Percentiles rank a stretch among this genome's conserved stretches.
Conservation (phyloP, 2,113 vertebrate genomes). For the Poicephalus meyeri region DNA sequence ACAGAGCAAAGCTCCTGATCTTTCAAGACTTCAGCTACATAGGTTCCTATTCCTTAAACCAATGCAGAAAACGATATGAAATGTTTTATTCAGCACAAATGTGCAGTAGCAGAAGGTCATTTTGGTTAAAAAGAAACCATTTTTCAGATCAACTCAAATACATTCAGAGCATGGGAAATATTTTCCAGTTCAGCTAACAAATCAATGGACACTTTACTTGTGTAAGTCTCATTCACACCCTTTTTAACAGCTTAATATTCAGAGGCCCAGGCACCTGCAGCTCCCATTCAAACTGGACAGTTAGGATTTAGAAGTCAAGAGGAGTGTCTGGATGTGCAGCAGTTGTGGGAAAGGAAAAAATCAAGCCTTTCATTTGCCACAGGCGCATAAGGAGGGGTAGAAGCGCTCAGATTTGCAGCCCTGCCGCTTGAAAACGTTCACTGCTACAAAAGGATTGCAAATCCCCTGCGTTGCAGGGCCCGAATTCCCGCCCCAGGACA, state of each 20-base stretch:
- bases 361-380: background rate
- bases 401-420: background rate
- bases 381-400: background rate
- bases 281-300: background rate
- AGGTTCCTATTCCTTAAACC: background rate
- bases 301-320: background rate
- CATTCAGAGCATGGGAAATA: background rate
- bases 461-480: background rate
- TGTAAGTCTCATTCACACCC: background rate
- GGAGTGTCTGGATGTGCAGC: background rate
- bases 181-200: background rate
- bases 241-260: background rate
- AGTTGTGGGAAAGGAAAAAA: background rate
- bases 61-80: background rate
- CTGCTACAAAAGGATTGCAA: background rate
- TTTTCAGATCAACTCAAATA: background rate
- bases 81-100: background rate
- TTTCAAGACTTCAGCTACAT: background rate
- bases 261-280: background rate
- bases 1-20: background rate
- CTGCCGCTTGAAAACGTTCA: background rate
- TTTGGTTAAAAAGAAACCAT: background rate
- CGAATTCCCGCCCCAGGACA: slow-evolving; percentile 24
- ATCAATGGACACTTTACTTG: background rate
- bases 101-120: background rate